Base-by-base conservation (phyloP, 2,113 vertebrate species). In the Megaleporinus macrocephalus region DNA sequence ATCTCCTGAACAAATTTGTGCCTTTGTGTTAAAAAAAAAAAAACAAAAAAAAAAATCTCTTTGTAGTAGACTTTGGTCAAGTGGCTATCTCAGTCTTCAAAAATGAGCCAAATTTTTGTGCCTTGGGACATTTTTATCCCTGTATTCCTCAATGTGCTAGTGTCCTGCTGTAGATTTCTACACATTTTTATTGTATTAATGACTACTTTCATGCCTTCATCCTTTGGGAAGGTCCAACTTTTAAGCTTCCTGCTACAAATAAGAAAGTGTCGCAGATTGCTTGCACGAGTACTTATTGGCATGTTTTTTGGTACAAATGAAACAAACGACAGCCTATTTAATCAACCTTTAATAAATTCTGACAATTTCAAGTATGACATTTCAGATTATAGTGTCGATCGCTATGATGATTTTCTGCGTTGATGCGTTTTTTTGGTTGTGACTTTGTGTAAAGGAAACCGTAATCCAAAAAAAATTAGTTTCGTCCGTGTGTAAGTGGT, bases 81-180 rank as follows among this genome's bases (percentile, higher is more conserved):
- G 73, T 78, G 69, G 62, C 36, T 68, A 36, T 70, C 36, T 79
- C 41, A 33, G 76, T 36, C 51, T 76, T 72, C 29, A 51, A 65
- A 70, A 81, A 51, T 72, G 87, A 88, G 90, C 83, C 84, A 91
- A 93, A 91, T 88, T 82, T 49, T 81, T 89, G 92, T 94, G 93
- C 93, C 93, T 94, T 94, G 91, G 57, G 83, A 77, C 83, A 76
- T 85, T 90, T n/a, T 87, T 83, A 79, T 86, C 30, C 18, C 41
- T 76, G 84, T 78, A 79, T 79, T 85, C 73, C 71, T 73, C 57
- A 73, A 27, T 12, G 80, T 61, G 29, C 76, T 53, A 72, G 70
- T 51, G 9, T 68, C 71, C 65, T 75, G 24, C 27, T 73, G 49
- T 69, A 61, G 53, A 65, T 71, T 47, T 82, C 55, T 71, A 51